These are phyloP conservation scores for Troides helena DNA, from an alignment of 2,888 invertebrate genomes.

Conservation along the genomic window DNA sequence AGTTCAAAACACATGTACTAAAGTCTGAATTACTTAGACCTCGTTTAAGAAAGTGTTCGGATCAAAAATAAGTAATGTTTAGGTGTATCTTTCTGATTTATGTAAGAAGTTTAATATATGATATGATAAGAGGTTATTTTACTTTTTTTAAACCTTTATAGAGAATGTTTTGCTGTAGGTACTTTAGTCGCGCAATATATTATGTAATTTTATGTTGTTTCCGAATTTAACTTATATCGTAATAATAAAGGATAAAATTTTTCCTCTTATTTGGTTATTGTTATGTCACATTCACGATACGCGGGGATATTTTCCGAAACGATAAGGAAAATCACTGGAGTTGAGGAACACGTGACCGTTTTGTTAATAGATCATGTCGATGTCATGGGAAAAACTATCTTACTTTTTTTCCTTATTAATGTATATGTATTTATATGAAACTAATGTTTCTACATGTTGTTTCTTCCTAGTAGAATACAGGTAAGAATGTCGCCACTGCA, in stretches of 20 bases:
- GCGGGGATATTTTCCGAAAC: background rate
- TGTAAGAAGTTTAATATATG: too few species aligned
- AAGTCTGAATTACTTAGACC: too few species aligned
- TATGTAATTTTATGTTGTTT: background rate
- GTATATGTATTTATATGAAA: background rate
- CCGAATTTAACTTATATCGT: background rate
- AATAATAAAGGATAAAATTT: background rate
- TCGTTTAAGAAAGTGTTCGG: too few species aligned
- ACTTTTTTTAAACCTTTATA: too few species aligned
- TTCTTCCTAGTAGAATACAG: background rate
- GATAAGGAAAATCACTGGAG: background rate
- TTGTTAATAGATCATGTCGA: background rate
- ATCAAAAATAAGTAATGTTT: too few species aligned
- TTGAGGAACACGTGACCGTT: background rate
- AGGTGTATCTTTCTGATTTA: too few species aligned
- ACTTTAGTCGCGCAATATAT: background rate
- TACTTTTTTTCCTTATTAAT: background rate
- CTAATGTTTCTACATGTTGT: background rate
- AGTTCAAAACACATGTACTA: too few species aligned
- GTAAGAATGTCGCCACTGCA: background rate
- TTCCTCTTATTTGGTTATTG: background rate
- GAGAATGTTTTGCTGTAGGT: background rate
- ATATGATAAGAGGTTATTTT: too few species aligned
- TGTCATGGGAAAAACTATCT: background rate
- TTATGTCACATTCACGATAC: background rate